phyloP scores from a whole-genome alignment of 2,797 vertebrate species.

The Hydrocynus forskahlii region DNA sequence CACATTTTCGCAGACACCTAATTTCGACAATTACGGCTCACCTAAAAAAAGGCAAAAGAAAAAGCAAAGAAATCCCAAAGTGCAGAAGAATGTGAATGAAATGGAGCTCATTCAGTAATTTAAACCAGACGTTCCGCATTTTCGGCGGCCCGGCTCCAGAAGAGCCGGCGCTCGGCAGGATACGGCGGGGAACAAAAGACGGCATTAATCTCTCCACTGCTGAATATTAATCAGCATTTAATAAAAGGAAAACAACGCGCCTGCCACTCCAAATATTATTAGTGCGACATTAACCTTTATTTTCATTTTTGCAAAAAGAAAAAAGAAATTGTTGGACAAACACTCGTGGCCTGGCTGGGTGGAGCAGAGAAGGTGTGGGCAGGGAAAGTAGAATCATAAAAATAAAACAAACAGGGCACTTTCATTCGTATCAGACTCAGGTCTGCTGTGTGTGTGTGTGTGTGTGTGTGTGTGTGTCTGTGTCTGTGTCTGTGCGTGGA shows the following conservation, averaged over 20 bases:
- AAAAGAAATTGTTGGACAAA: conserved; percentile 67
- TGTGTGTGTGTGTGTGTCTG: conserved; percentile 15
- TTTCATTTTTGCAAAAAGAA: conserved; percentile 72
- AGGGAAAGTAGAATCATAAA: conserved; percentile 63
- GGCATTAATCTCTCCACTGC: conserved; percentile 88
- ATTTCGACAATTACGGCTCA: conserved; percentile 69
- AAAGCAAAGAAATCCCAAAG: conserved; percentile 52
- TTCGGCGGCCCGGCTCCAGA: conserved; percentile 40
- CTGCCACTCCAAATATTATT: conserved; percentile 94
- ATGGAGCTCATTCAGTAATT: conserved; percentile 83
- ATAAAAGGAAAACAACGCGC: conserved; percentile 92
- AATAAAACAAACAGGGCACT: conserved; percentile 71
- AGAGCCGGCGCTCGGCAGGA: conserved; percentile 84
- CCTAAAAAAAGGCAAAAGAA: conserved; percentile 17
- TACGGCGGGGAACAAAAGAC: conserved; percentile 85
- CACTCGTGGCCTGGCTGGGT: conserved; percentile 53
- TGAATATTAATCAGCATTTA: conserved; percentile 97
- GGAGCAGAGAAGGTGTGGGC: conserved; percentile 56
- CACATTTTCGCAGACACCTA: conserved; percentile 63
- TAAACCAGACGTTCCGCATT: conserved; percentile 86
- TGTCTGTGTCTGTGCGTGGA: conserved; percentile 23
- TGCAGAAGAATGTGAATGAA: conserved; percentile 58
- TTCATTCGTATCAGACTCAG: conserved; percentile 59
- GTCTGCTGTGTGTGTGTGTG: not conserved
- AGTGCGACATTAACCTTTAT: conserved; percentile 75